Conservation (phyloP, 2,113 vertebrate species). For the Podilymbus podiceps region DNA sequence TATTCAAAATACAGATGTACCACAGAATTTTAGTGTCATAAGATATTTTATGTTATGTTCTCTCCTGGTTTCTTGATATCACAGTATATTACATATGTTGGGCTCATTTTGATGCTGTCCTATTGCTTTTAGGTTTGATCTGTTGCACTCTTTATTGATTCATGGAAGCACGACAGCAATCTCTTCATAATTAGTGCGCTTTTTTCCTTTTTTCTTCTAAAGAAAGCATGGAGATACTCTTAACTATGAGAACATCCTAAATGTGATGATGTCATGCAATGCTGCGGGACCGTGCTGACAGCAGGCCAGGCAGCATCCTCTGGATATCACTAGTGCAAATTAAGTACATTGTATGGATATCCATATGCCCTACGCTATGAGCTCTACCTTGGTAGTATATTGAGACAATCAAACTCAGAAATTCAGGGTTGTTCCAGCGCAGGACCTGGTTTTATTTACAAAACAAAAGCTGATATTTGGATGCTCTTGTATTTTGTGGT, state of each 20-base stretch:
- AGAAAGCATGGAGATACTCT: neutral
- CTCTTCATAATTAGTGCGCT: neutral
- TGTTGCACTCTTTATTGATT: neutral
- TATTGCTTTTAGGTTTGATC: neutral
- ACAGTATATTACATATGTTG: neutral
- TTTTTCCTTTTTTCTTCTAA: neutral
- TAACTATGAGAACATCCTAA: neutral
- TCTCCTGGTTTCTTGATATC: neutral
- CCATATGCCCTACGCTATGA: neutral
- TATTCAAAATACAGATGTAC: neutral
- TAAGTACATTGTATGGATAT: neutral
- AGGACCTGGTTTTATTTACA: neutral
- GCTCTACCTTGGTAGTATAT: neutral
- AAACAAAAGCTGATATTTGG: neutral
- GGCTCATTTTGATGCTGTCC: neutral
- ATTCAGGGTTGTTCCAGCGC: neutral
- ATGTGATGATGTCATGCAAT: neutral
- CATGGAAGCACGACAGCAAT: neutral
- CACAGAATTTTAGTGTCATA: neutral
- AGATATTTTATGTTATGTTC: neutral
- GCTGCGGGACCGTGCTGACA: neutral
- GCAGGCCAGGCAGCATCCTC: neutral
- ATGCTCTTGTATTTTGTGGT: neutral
- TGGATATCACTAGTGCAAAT: neutral
- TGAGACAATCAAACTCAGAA: neutral